A percentile compares a stretch with the other conserved stretches of the same genome.
These are phyloP conservation scores for Corydoras sp. DNA, from an alignment of 2,113 vertebrate species.

Conservation along the genomic window DNA sequence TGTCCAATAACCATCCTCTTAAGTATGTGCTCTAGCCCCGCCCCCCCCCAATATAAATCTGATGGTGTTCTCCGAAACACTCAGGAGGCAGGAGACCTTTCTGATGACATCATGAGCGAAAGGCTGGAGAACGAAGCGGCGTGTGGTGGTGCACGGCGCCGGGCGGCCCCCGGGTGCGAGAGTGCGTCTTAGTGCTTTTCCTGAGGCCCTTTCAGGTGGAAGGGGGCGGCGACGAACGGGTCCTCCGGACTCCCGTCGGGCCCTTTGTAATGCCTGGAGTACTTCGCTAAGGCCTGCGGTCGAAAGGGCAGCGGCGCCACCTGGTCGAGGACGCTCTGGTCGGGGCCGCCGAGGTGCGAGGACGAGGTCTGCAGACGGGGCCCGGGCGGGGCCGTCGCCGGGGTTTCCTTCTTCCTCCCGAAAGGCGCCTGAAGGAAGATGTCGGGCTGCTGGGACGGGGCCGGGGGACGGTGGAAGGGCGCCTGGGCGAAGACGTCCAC, in stretches of 20 bases:
- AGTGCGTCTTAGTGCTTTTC: constrained; percentile 78
- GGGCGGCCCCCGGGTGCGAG: constrained; percentile 50
- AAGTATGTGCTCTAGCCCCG: too few relatives aligned
- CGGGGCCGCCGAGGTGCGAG: constrained; percentile 45
- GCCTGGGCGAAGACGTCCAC: constrained; percentile 86
- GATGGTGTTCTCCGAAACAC: too few relatives aligned
- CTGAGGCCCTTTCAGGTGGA: constrained; percentile 81
- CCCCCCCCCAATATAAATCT: too few relatives aligned
- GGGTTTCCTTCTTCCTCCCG: constrained; percentile 73
- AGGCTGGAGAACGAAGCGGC: constrained; percentile 6
- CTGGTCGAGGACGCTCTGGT: constrained; percentile 62
- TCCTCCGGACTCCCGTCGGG: constrained; percentile 69
- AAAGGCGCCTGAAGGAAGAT: constrained; percentile 92
- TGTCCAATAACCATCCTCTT: too few relatives aligned
- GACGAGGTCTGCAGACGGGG: constrained; percentile 25
- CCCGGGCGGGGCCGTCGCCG: constrained; percentile 43
- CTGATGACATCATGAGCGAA: neutral
- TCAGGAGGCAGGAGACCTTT: too few relatives aligned
- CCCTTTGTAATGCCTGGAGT: constrained; percentile 89
- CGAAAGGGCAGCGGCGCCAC: constrained; percentile 71
- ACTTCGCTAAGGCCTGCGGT: constrained; percentile 83
- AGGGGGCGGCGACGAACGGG: constrained; percentile 88
- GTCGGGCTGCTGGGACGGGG: constrained; percentile 65
- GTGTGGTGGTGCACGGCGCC: constrained; percentile 40
- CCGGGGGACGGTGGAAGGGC: constrained; percentile 69